A percentile compares a stretch with the other conserved stretches of the same genome.
Conservation (phyloP, 1,140 invertebrate genomes). For the Ruditapes philippinarum region DNA sequence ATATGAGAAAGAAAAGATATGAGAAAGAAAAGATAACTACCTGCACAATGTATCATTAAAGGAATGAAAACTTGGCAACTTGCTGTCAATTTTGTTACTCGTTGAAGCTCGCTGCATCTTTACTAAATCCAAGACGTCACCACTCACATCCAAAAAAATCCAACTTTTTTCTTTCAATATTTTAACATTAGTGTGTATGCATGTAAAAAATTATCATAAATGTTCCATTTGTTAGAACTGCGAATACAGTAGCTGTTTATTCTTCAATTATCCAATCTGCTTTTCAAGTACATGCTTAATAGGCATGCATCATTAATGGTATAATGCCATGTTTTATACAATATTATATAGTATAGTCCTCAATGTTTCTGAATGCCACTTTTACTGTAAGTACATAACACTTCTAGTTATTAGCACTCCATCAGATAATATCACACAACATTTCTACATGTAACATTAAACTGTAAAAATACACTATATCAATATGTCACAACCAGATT, state of each 20-base stretch:
- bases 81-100: slow-evolving; percentile 42
- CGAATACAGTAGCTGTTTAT: neutral
- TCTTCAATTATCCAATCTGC: neutral
- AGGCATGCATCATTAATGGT: neutral
- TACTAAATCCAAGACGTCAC: too few species aligned
- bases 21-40: slow-evolving; percentile 1
- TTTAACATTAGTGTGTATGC: too few species aligned
- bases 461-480: too few species aligned
- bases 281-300: neutral
- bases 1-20: too few species aligned
- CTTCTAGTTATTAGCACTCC: neutral
- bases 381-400: neutral
- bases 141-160: too few species aligned
- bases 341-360: neutral
- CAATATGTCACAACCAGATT: too few species aligned
- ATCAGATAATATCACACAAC: neutral
- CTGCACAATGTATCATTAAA: slow-evolving; percentile 64
- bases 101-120: slow-evolving; percentile 36
- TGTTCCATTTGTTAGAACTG: neutral
- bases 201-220: too few species aligned
- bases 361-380: neutral
- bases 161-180: too few species aligned
- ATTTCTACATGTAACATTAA: neutral
- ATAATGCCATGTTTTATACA: too few species aligned
- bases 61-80: slow-evolving; percentile 60